phyloP scores from a whole-genome alignment of 2,888 invertebrate species.

The Philereme vetulata region DNA sequence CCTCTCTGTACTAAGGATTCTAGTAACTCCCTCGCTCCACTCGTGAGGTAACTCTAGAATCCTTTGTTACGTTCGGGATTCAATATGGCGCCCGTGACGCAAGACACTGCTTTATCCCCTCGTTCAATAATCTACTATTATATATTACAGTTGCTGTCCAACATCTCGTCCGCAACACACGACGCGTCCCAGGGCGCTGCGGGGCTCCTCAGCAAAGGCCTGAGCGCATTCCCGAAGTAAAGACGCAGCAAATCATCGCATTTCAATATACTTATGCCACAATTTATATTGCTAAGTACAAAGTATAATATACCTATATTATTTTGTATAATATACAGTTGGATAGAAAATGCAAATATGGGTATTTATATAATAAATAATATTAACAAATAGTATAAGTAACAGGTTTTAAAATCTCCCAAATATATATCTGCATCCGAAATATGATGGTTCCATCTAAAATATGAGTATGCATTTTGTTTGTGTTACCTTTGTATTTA shows the following conservation, averaged over 20 bases:
- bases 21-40: no score
- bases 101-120: no score
- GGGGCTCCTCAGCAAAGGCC: slow-evolving; percentile 80
- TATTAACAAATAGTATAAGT: not conserved
- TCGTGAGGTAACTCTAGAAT: no score
- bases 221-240: slow-evolving; percentile 73
- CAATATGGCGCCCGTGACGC: no score
- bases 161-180: slow-evolving; percentile 65
- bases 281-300: slow-evolving; percentile 13
- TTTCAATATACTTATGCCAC: slow-evolving; percentile 2
- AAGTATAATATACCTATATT: slow-evolving; percentile 8
- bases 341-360: not conserved
- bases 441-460: no score
- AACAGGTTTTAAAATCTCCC: not conserved
- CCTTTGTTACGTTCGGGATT: no score
- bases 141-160: slow-evolving; percentile 63
- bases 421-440: not conserved
- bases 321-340: slow-evolving; percentile 2
- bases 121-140: no score
- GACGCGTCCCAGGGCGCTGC: slow-evolving; percentile 75
- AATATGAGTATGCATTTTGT: not conserved
- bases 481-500: not conserved
- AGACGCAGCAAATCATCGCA: slow-evolving; percentile 35
- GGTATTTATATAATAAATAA: not conserved
- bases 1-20: no score